Evolutionary conservation across 2,113 vertebrate genomes (phyloP), one percentile per base, ranked within the genome.

Genomic region (Willisornis vidua): DNA sequence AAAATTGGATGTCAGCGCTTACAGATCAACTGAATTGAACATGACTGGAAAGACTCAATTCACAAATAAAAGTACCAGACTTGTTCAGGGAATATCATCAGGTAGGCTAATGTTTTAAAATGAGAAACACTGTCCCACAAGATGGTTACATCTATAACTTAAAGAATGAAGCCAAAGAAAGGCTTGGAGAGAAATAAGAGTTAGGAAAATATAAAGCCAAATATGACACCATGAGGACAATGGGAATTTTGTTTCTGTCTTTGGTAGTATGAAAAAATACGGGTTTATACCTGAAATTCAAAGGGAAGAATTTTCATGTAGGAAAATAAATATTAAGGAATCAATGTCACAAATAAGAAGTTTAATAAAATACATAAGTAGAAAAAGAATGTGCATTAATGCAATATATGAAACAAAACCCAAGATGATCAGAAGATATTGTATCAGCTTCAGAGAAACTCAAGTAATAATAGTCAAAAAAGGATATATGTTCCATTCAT

Each of bases 1-100:
- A 94, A 96, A 94, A 85, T 14, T 94, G 71, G 23, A 86, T 83
- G 46, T 72, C 92, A 85, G 29, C 8, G 26, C 77, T 83, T 92
- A 71, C 52, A 82, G 72, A 49, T 79, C 83, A 96, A 89, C 58
- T 87, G 83, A 90, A 92, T 73, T 78, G 55, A 94, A 75, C 3
- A 1, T 71, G 80, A 95, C 76, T 93, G 89, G 45, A 97, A 95
- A 67, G 48, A 77, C 61, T 51, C 35, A 95, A 81, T 75, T 68
- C 78, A 77, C 51, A 92, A 87, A 76, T 76, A 93, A 85, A 78
- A 91, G 67, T 19, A 72, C 9, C 59, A 63, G 35, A 43, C 45
- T 89, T 91, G 28, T 63, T 77, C 43, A 76, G 5, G 7, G 68
- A 75, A 29, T 49, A 75, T 59, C 14, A 57, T 37, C 74, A 96